phyloP scores from a whole-genome alignment of 2,113 vertebrate species.

The Syrrhaptes paradoxus region DNA sequence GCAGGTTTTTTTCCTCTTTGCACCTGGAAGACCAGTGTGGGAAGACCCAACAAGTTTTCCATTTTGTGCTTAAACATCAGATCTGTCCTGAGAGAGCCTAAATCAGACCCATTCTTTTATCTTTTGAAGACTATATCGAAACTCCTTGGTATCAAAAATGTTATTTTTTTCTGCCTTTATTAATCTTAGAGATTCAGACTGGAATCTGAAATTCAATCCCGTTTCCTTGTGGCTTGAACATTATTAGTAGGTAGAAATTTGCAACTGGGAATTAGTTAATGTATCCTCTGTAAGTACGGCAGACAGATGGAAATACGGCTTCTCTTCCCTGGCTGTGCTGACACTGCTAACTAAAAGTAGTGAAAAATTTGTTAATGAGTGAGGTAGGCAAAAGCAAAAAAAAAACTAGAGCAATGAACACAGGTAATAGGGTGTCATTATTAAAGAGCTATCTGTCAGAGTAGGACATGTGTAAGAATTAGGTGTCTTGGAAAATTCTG shows the following conservation, averaged over 20 bases:
- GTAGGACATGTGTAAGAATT: constrained; percentile 15
- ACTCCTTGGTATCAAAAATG: not conserved
- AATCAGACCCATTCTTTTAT: not conserved
- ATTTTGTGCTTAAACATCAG: not conserved
- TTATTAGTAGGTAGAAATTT: not conserved
- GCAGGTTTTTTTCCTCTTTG: not conserved
- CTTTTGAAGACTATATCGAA: not conserved
- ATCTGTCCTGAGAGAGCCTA: not conserved
- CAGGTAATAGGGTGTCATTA: constrained; percentile 17
- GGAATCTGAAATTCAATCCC: not conserved
- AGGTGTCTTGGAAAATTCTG: constrained; percentile 6
- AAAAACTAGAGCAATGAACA: not conserved
- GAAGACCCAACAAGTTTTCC: not conserved
- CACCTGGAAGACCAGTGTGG: not conserved
- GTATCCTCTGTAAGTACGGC: not conserved
- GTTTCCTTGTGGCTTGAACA: not conserved
- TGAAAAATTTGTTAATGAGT: constrained; percentile 27
- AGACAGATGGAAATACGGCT: not conserved
- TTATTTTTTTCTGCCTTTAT: not conserved
- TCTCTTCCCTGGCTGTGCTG: not conserved
- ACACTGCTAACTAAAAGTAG: not conserved
- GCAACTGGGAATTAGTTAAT: constrained; percentile 14
- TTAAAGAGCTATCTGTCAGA: constrained; percentile 14
- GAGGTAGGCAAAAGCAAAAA: not conserved
- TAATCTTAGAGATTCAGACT: not conserved